Evolutionary conservation across 2,113 vertebrate genomes (phyloP).

Genomic region (Piprites chloris): DNA sequence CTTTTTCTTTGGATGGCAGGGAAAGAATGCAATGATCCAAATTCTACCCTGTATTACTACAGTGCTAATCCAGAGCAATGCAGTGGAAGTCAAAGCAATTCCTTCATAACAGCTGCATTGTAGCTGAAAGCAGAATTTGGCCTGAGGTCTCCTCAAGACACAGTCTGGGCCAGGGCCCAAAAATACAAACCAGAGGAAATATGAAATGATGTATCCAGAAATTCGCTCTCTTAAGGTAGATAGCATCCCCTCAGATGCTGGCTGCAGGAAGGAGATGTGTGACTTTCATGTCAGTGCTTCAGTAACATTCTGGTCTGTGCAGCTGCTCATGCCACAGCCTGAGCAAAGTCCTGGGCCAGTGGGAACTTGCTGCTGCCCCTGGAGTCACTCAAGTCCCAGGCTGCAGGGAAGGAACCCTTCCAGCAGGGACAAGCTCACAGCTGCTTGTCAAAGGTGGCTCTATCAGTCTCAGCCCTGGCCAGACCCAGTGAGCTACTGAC

Average conservation of each 20-base stretch:
- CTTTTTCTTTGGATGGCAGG: background rate
- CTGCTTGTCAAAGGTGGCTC: background rate
- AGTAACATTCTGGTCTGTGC: background rate
- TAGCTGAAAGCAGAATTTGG: constrained; percentile 6
- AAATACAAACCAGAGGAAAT: background rate
- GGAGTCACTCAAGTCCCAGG: background rate
- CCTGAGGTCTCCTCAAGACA: background rate
- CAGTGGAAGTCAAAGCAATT: background rate
- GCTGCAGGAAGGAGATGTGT: background rate
- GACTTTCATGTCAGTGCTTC: background rate
- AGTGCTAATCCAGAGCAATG: background rate
- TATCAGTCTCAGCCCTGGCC: background rate
- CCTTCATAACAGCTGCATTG: constrained; percentile 5
- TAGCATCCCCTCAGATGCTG: background rate
- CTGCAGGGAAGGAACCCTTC: background rate
- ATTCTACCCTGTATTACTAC: background rate
- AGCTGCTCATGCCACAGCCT: background rate
- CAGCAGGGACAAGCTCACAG: background rate
- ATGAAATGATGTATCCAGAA: background rate
- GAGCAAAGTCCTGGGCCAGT: background rate
- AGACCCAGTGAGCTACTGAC: background rate
- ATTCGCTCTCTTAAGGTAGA: background rate
- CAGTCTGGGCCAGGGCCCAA: background rate
- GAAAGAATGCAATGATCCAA: background rate
- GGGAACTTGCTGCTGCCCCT: background rate